Evolutionary conservation across 2,888 invertebrate genomes (phyloP), one percentile per base, ranked within the genome.

Genomic region (Pollenia angustigena): DNA sequence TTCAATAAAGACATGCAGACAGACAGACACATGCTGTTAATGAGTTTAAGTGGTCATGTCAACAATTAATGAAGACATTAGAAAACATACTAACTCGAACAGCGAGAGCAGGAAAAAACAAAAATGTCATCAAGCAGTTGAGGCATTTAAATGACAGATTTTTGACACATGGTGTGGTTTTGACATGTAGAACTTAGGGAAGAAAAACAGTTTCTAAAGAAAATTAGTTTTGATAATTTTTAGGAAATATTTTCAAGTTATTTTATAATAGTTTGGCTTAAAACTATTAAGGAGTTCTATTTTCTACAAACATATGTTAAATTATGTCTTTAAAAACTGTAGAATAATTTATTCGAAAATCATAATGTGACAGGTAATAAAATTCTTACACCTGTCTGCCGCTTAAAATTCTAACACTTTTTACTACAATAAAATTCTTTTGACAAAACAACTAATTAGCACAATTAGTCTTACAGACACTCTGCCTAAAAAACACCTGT

Each of bases 41-140:
- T 81, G 56, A 81, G 46, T 60, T 82, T 69, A 76, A 76, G 82
- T 64, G 46, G 69, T 75, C 52, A 69, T 75, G 74, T 68, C 48
- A 74, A 64, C 50, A 74, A 46, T 62, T 52, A 44, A 23, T 16
- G 11, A 44, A 10, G 42, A 42, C 16, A 14, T 48, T 11, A 54
- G 11, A 10, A 16, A 23, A 10, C 23, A 46, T 52, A 76, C 18
- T 23, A 46, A 46, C 44, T 42, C 16, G 40, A 12, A 71, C 23
- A 64, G 48, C 7, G 7, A 32, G 9, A 14, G 4, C 9, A 14
- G 4, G 14, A 4, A 9, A 18, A 1, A 23, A 23, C 23, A 23
- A 23, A 23, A 42, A 42, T 69, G 7, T 40, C 12, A 42, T 54
- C 44, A 9, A 46, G 80, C 62, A 72, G 80, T 62, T 62, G 32